A percentile compares a stretch with the other conserved stretches of the same genome.
Conservation (phyloP, 2,888 invertebrate genomes). For the Drosophila greeni region DNA sequence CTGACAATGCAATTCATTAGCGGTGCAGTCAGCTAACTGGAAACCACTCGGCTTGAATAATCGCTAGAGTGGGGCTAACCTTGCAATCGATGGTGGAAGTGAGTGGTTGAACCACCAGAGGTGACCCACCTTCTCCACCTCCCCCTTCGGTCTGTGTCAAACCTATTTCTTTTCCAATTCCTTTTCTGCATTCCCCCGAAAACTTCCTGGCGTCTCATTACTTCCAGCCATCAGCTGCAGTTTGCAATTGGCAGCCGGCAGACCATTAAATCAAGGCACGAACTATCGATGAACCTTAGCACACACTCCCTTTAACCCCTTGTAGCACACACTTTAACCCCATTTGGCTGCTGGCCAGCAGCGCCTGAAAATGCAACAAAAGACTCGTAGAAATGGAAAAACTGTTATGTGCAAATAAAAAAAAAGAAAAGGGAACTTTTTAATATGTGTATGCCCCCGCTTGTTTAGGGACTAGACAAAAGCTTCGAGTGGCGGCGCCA, state of each 20-base stretch:
- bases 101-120: conserved; percentile 17
- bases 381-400: conserved; percentile 45
- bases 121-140: neutral
- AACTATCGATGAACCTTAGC: conserved; percentile 66
- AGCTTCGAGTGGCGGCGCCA: conserved; percentile 62
- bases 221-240: conserved; percentile 43
- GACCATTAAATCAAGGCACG: conserved; percentile 73
- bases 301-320: conserved; percentile 14
- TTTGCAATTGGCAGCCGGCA: conserved; percentile 62
- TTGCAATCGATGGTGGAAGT: conserved; percentile 29
- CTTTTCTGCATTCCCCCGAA: neutral
- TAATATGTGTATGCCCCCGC: conserved; percentile 59
- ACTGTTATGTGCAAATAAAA: conserved; percentile 50
- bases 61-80: conserved; percentile 32
- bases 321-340: conserved; percentile 40
- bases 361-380: conserved; percentile 36
- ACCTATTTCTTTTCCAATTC: conserved; percentile 7
- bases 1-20: conserved; percentile 69
- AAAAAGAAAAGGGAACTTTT: conserved; percentile 60
- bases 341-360: conserved; percentile 62
- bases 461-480: conserved; percentile 59
- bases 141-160: neutral
- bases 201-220: conserved; percentile 39
- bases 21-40: conserved; percentile 38
- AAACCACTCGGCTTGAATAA: conserved; percentile 32